Evolutionary conservation across 2,113 vertebrate species (phyloP), one percentile per base, ranked within the genome.

Genomic region (Oxyruncus cristatus): DNA sequence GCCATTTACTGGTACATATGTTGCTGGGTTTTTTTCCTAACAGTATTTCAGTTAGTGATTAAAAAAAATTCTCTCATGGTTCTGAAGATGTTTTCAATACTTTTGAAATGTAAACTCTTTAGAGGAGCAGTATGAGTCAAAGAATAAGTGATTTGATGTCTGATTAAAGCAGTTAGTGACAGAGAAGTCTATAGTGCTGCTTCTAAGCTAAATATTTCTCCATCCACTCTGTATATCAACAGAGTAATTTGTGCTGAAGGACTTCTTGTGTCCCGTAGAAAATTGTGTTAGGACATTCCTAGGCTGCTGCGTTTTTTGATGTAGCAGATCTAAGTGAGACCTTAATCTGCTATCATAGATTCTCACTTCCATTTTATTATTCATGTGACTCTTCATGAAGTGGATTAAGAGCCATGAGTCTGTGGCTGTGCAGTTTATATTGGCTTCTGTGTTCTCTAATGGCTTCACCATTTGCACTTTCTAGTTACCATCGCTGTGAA

Each of bases 401-500:
- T 5, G 55, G 72, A 81, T 68, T 53, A 56, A 63, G 39, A 78
- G 39, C 28, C 65, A 28, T 14, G 8, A 56, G 28, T 55, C 21
- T 50, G n/a, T 93, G 33, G 19, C 47, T 55, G 2, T n/a, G 66
- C 78, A 17, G n/a, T 95, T 92, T 70, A 11, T 88, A 28, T 72
- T 75, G 41, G 32, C 32, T 68, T 80, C 75, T 81, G 41, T 93
- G n/a, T 82, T 93, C 59, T 62, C 80, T 97, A 83, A 96, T 66
- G 78, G 56, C 82, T 91, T 87, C 91, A 18, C 0, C 1, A 83
- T 96, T 97, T 96, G 49, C 65, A 70, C 68, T 97, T 89, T 97
- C n/a, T 96, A 99, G 99, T 98, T 99, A 99, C 91, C 99, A 99
- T 98, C 99, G 99, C 76, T 99, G 99, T 98, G 99, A 99, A 98